Evolutionary conservation across 2,888 invertebrate genomes (phyloP).

Genomic region (Leucophora obtusa): DNA sequence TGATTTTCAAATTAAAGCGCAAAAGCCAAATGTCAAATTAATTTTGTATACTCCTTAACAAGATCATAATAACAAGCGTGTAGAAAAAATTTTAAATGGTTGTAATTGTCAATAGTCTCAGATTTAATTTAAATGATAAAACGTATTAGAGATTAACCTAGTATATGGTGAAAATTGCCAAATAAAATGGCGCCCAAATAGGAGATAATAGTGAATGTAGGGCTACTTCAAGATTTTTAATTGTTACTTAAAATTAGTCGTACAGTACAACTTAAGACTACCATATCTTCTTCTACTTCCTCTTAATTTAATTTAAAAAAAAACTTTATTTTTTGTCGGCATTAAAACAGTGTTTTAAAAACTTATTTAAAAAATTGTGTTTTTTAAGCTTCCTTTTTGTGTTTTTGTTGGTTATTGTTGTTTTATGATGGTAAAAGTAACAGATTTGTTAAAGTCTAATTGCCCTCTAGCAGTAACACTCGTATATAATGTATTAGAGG

Average conservation of each 20-base stretch:
- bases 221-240: too few relatives aligned
- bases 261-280: too few relatives aligned
- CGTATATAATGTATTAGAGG: background rate
- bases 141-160: too few relatives aligned
- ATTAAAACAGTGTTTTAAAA: background rate
- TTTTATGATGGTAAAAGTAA: background rate
- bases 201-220: too few relatives aligned
- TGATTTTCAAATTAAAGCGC: conserved; percentile 21
- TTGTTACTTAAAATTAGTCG: too few relatives aligned
- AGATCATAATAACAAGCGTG: conserved; percentile 18
- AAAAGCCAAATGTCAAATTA: conserved; percentile 51
- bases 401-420: background rate
- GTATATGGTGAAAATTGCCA: too few relatives aligned
- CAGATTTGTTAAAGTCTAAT: background rate
- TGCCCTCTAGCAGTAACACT: background rate
- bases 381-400: background rate
- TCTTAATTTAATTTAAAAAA: background rate
- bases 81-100: background rate
- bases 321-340: background rate
- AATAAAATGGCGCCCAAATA: too few relatives aligned
- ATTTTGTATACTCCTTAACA: conserved; percentile 12
- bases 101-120: background rate
- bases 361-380: background rate
- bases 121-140: background rate
- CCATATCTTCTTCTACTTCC: background rate